Evolutionary conservation across 2,888 invertebrate genomes (phyloP).

Genomic region (Thera britannica): DNA sequence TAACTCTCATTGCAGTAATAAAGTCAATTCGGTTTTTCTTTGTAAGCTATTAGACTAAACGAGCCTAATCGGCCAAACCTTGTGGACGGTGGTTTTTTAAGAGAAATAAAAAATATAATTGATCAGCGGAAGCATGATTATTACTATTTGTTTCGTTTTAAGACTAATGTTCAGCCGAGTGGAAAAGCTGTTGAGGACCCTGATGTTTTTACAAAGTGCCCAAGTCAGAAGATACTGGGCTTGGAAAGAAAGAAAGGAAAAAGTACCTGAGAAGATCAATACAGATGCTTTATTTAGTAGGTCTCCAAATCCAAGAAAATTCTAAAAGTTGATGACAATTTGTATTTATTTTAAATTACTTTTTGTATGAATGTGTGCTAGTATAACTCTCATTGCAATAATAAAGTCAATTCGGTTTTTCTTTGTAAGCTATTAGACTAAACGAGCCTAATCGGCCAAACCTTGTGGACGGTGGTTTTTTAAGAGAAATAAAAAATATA

Average conservation of each 20-base stretch:
- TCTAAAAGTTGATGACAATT: no score
- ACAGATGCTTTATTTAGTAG: no score
- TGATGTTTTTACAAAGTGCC: constrained; percentile 38
- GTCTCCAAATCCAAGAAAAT: no score
- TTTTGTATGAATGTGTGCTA: neutral
- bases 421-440: constrained; percentile 47
- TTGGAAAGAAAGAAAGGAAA: neutral
- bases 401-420: constrained; percentile 48
- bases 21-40: constrained; percentile 50
- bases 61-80: constrained; percentile 74
- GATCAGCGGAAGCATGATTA: constrained; percentile 72
- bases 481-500: constrained; percentile 67
- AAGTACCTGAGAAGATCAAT: no score
- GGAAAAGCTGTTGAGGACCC: constrained; percentile 46
- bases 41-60: constrained; percentile 51
- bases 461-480: constrained; percentile 64
- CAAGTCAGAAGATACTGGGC: constrained; percentile 23
- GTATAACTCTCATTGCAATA: constrained; percentile 13
- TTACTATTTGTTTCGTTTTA: constrained; percentile 62
- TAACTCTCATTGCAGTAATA: constrained; percentile 20
- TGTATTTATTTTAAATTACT: no score
- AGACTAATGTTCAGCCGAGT: constrained; percentile 45
- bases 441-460: constrained; percentile 72
- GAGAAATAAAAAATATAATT: constrained; percentile 72
- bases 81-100: constrained; percentile 58